These are phyloP conservation scores for Cyanocitta stelleri DNA, from an alignment of 2,113 vertebrate species.

Conservation along the genomic window DNA sequence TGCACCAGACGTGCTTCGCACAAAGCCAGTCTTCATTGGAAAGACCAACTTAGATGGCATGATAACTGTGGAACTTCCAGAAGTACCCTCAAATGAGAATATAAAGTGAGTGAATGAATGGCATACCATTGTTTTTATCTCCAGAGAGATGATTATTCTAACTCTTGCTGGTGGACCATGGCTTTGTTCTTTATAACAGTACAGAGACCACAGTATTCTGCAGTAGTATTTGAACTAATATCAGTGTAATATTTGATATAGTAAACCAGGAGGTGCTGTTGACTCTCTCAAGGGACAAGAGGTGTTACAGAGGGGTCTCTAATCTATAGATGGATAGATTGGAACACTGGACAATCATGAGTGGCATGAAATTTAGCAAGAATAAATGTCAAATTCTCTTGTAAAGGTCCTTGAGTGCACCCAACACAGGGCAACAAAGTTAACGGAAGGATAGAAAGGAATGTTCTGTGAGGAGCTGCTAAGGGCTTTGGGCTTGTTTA, in stretches of 20 bases:
- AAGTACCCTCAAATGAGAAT: constrained; percentile 88
- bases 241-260: background rate
- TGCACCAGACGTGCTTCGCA: constrained; percentile 89
- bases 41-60: constrained; percentile 94
- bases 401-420: background rate
- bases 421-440: background rate
- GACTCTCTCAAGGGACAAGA: background rate
- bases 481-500: background rate
- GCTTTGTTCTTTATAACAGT: background rate
- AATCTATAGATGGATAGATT: too few relatives aligned
- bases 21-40: constrained; percentile 89
- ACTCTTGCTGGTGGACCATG: background rate
- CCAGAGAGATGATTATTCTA: background rate
- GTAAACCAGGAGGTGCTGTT: background rate
- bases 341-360: background rate
- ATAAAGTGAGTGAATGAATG: constrained; percentile 78
- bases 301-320: background rate
- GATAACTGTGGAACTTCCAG: constrained; percentile 91
- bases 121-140: background rate
- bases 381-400: background rate
- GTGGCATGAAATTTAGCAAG: background rate
- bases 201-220: background rate
- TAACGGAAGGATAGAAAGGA: background rate
- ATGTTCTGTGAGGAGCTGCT: rapidly evolving
- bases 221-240: background rate